Percentiles rank a stretch among this genome's conserved stretches.
These are phyloP conservation scores for Ceyx cyanopectus DNA, from an alignment of 2,113 vertebrate species.

Conservation along the genomic window DNA sequence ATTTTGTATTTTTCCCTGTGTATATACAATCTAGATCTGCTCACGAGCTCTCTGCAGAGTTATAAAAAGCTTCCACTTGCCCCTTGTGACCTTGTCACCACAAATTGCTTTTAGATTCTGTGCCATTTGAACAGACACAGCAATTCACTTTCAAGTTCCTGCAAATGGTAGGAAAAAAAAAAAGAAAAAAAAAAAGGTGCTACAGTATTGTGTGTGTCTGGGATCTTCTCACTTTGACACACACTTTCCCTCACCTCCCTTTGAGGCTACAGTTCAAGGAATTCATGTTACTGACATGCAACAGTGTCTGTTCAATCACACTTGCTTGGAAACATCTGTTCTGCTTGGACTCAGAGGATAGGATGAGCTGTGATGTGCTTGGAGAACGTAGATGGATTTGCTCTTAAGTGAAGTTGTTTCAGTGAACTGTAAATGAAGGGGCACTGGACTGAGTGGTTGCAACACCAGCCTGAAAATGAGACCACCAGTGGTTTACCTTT, in stretches of 20 bases:
- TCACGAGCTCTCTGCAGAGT: not conserved
- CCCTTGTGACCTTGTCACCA: slow-evolving; percentile 51
- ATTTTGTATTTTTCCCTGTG: not conserved
- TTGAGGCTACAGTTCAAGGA: not conserved
- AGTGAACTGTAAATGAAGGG: not conserved
- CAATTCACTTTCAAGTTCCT: slow-evolving; percentile 37
- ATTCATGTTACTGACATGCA: not conserved
- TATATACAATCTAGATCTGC: not conserved
- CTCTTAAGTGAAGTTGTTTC: not conserved
- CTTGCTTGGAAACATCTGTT: not conserved
- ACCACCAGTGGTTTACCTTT: not conserved
- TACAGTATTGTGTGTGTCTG: not conserved
- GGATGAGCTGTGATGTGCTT: not conserved
- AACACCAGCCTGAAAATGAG: not conserved
- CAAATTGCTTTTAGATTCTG: slow-evolving; percentile 64
- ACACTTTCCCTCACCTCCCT: not conserved
- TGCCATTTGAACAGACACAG: slow-evolving; percentile 51
- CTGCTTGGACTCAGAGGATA: not conserved
- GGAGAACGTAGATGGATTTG: not conserved
- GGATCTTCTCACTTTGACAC: not conserved
- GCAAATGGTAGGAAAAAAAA: not conserved
- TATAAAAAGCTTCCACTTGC: slow-evolving; percentile 43
- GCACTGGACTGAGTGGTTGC: not conserved
- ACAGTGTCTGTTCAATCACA: not conserved
- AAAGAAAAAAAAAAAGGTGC: not conserved